Evolutionary conservation across 2,113 vertebrate species (phyloP).

Genomic region (human): GRCh38 chr9:99315501-99316000

Average conservation of each 20-base stretch:
- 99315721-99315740: background rate
- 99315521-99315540: no score
- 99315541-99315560: no score
- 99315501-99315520: no score
- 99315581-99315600: background rate
- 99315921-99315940: slow-evolving; percentile 7
- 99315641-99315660: background rate
- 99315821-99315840: background rate
- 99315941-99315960: background rate
- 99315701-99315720: background rate
- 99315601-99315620: background rate
- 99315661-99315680: background rate
- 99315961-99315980: background rate
- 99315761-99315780: background rate
- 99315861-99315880: slow-evolving; percentile 11
- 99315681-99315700: background rate
- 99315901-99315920: slow-evolving; percentile 7
- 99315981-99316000: background rate
- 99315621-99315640: background rate
- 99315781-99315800: background rate
- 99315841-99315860: background rate
- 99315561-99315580: no score
- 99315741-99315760: background rate
- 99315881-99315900: slow-evolving; percentile 29
- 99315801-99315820: background rate